These are phyloP conservation scores for Blennius ocellaris DNA, from an alignment of 2,113 vertebrate species.

Conservation along the genomic window DNA sequence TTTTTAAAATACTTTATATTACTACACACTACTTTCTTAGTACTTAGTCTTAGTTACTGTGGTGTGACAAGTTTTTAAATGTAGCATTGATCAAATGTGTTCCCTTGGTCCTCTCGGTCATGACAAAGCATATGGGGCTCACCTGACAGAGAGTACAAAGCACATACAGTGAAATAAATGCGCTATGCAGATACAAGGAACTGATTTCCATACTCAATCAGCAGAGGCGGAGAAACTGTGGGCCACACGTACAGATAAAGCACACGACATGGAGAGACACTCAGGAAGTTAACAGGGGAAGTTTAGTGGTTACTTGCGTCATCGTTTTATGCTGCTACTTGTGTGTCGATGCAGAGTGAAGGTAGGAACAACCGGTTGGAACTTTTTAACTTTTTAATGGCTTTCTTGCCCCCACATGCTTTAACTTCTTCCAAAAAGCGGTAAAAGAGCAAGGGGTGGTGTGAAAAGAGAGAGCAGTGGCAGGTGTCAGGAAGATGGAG, in stretches of 20 bases:
- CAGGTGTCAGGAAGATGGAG: conserved; percentile 54
- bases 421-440: not conserved
- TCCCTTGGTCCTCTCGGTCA: no score
- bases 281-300: conserved; percentile 87
- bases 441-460: not conserved
- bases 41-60: no score
- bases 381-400: conserved; percentile 21
- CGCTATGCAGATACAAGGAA: conserved; percentile 44
- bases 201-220: conserved; percentile 61
- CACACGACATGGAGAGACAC: conserved; percentile 71
- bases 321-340: conserved; percentile 76
- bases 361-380: conserved; percentile 72
- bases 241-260: conserved; percentile 65
- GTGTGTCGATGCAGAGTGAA: conserved; percentile 76
- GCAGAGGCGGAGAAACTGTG: conserved; percentile 51
- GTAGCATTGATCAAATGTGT: no score
- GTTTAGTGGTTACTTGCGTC: conserved; percentile 87
- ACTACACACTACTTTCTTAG: no score
- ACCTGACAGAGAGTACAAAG: not conserved
- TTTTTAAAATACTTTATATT: no score
- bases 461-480: not conserved
- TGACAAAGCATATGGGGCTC: no score
- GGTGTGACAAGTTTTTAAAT: no score
- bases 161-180: conserved; percentile 57
- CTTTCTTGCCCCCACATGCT: conserved; percentile 20